Evolutionary conservation across 2,888 invertebrate genomes (phyloP).

Genomic region (Hemicrepidius hirtus): DNA sequence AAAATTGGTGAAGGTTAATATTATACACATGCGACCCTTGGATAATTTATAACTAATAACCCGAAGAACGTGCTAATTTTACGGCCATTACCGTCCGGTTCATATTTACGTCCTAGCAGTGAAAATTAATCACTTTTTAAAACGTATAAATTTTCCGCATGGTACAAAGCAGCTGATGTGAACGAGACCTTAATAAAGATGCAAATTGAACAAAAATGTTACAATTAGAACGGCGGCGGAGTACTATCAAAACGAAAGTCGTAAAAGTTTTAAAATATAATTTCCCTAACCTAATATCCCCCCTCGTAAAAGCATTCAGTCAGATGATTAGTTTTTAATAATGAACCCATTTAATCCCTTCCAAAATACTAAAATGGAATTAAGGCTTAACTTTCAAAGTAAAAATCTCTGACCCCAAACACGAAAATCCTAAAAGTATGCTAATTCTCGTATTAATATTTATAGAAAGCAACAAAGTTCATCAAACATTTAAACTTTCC

Average conservation of each 20-base stretch:
- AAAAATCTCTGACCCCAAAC: constrained; percentile 15
- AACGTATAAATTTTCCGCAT: constrained; percentile 9
- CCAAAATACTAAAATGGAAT: not conserved
- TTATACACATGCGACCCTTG: constrained; percentile 2
- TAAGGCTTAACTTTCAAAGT: not conserved
- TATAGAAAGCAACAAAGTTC: constrained; percentile 24
- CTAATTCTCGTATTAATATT: constrained; percentile 27
- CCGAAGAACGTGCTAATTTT: constrained; percentile 20
- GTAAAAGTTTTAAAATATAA: not conserved
- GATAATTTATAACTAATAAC: constrained; percentile 28
- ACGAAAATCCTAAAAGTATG: constrained; percentile 24
- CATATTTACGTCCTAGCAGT: constrained; percentile 2
- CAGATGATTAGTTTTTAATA: constrained; percentile 2
- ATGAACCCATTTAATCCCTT: constrained; percentile 1
- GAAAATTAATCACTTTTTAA: constrained; percentile 31
- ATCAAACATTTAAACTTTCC: constrained; percentile 23
- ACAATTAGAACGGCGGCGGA: constrained; percentile 4
- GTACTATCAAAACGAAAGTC: not conserved
- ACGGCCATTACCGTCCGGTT: constrained; percentile 18
- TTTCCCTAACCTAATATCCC: not conserved
- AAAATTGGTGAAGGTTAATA: not conserved
- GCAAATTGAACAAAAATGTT: constrained; percentile 15
- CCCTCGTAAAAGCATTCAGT: not conserved
- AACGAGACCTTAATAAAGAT: constrained; percentile 18
- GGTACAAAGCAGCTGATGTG: constrained; percentile 14